Evolutionary conservation across 2,113 vertebrate genomes (phyloP).

Genomic region (Microtus oregoni): DNA sequence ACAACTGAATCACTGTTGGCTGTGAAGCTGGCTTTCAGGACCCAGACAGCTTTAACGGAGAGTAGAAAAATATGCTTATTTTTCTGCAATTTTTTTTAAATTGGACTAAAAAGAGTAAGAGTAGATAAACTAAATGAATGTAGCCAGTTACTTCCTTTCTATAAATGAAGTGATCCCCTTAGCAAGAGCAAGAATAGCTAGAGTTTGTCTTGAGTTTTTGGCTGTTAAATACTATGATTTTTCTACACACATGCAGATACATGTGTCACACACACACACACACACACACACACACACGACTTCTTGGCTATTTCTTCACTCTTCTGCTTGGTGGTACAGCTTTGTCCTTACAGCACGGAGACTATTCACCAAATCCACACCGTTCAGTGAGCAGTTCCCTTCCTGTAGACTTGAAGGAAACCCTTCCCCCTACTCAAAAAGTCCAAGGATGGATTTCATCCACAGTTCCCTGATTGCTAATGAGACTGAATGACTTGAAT

Average conservation of each 20-base stretch:
- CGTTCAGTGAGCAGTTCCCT: background rate
- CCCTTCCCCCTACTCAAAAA: background rate
- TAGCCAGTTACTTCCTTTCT: slow-evolving; percentile 52
- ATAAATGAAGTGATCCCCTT: background rate
- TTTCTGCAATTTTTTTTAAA: slow-evolving; percentile 60
- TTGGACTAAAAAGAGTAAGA: slow-evolving; percentile 9
- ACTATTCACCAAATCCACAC: background rate
- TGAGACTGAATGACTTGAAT: background rate
- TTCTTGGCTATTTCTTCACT: slow-evolving; percentile 42
- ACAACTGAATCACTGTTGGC: slow-evolving; percentile 14
- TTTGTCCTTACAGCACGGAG: slow-evolving; percentile 1
- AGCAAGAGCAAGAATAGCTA: slow-evolving; percentile 31
- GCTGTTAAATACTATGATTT: slow-evolving; percentile 17
- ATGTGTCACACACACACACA: background rate
- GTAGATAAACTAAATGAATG: slow-evolving; percentile 18
- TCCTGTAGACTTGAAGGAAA: background rate
- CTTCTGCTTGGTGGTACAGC: background rate
- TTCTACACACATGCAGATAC: background rate
- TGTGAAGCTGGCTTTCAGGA: slow-evolving; percentile 5
- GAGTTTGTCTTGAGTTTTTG: slow-evolving; percentile 31
- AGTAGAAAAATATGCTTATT: slow-evolving; percentile 42
- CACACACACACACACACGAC: background rate
- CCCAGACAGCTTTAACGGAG: slow-evolving; percentile 35
- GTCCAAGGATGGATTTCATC: background rate
- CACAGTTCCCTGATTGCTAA: background rate